These are phyloP conservation scores for Artemia franciscana DNA, from an alignment of 1,140 invertebrate genomes.

Conservation along the genomic window DNA sequence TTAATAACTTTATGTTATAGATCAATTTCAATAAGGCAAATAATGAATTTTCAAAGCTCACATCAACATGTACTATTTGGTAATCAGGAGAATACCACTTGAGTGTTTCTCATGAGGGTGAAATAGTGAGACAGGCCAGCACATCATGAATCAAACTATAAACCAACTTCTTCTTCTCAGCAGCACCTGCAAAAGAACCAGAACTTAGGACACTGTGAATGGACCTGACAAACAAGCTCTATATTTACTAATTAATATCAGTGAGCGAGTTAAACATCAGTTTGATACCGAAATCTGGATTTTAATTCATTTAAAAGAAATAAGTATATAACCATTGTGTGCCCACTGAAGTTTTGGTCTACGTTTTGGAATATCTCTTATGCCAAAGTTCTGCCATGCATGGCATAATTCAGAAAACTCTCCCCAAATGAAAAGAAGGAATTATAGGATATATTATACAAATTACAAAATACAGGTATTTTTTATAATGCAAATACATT, in stretches of 20 bases:
- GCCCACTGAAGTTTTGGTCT: too few relatives aligned
- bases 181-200: constrained; percentile 40
- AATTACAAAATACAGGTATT: too few relatives aligned
- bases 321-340: not conserved
- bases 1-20: constrained; percentile 53
- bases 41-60: constrained; percentile 97
- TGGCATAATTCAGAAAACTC: too few relatives aligned
- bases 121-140: constrained; percentile 88
- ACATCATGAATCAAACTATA: constrained; percentile 97
- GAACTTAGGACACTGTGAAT: too few relatives aligned
- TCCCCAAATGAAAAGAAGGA: too few relatives aligned
- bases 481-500: too few relatives aligned
- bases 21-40: constrained; percentile 98
- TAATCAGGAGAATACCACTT: constrained; percentile 98
- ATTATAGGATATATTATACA: too few relatives aligned
- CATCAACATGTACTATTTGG: constrained; percentile 95
- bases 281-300: not conserved
- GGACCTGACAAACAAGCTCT: too few relatives aligned
- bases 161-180: constrained; percentile 96
- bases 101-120: constrained; percentile 92
- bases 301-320: not conserved
- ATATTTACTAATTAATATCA: not conserved
- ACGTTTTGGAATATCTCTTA: too few relatives aligned
- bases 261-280: not conserved
- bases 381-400: too few relatives aligned